A percentile compares a stretch with the other conserved stretches of the same genome.
These are phyloP conservation scores for Onychostruthus taczanowskii DNA, from an alignment of 2,113 vertebrate species.

Conservation along the genomic window DNA sequence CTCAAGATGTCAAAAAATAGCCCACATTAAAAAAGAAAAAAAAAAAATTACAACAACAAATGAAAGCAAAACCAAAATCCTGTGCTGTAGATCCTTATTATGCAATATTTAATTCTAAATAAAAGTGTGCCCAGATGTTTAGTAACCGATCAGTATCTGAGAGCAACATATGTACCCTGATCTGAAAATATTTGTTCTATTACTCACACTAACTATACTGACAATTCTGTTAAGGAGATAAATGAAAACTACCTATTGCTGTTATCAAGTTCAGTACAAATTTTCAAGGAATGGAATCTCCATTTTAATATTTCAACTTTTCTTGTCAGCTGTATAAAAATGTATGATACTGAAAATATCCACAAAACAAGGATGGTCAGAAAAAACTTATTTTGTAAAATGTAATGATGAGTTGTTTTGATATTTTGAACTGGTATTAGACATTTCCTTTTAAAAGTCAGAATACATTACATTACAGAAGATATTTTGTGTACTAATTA, in stretches of 20 bases:
- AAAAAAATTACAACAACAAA: accelerated
- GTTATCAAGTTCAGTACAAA: not conserved
- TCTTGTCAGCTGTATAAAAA: not conserved
- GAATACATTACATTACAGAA: not conserved
- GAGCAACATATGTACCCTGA: not conserved
- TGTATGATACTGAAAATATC: not conserved
- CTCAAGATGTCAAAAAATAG: not conserved
- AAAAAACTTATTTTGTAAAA: not conserved
- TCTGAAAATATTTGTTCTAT: not conserved
- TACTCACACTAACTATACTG: not conserved
- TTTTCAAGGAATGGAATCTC: not conserved
- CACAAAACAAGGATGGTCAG: not conserved
- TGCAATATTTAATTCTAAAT: not conserved
- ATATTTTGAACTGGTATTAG: not conserved
- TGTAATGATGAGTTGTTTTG: not conserved
- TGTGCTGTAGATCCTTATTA: not conserved
- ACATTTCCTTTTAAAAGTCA: not conserved
- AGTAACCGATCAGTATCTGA: not conserved
- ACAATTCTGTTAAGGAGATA: not conserved
- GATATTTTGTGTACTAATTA: not conserved
- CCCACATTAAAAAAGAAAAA: not conserved
- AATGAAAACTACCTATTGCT: not conserved
- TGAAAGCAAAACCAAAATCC: not conserved
- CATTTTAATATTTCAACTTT: not conserved
- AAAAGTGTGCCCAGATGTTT: not conserved